phyloP scores from a whole-genome alignment of 2,888 invertebrate species.

The Calameuta idolon region DNA sequence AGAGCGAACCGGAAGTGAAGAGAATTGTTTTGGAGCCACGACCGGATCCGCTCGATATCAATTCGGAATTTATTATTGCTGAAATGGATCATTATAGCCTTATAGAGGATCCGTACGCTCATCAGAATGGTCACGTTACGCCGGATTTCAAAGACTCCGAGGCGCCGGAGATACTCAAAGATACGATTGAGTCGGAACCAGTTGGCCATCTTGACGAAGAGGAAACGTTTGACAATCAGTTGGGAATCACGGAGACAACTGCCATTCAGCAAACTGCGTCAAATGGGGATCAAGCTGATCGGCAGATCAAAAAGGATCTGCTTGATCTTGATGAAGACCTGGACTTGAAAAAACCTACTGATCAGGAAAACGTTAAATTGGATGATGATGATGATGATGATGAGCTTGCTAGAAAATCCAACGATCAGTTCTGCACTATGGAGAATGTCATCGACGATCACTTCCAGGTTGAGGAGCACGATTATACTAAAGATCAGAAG shows the following conservation, averaged over 20 bases:
- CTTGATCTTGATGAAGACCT: neutral
- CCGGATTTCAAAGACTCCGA: constrained; percentile 23
- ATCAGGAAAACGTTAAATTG: constrained; percentile 6
- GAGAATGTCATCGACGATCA: neutral
- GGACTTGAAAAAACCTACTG: neutral
- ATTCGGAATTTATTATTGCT: constrained; percentile 54
- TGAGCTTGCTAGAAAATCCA: constrained; percentile 15
- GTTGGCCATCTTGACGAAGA: constrained; percentile 12
- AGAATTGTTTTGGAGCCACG: constrained; percentile 51
- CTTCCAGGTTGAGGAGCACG: neutral
- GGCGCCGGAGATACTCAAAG: constrained; percentile 17
- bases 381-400: constrained; percentile 18
- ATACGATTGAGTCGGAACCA: constrained; percentile 14
- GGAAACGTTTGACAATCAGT: constrained; percentile 22
- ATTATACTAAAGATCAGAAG: neutral
- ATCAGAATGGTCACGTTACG: constrained; percentile 51
- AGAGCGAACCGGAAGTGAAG: constrained; percentile 43
- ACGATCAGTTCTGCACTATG: constrained; percentile 4
- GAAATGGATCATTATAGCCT: constrained; percentile 54
- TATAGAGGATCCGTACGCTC: constrained; percentile 50
- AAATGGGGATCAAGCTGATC: neutral
- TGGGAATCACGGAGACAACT: constrained; percentile 20
- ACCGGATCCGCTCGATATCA: constrained; percentile 44
- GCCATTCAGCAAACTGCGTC: constrained; percentile 19
- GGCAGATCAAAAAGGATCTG: neutral